Percentiles rank a stretch among this genome's conserved stretches.
Evolutionary conservation across 2,888 invertebrate species (phyloP).

Genomic region (Eupithecia pulchellata): DNA sequence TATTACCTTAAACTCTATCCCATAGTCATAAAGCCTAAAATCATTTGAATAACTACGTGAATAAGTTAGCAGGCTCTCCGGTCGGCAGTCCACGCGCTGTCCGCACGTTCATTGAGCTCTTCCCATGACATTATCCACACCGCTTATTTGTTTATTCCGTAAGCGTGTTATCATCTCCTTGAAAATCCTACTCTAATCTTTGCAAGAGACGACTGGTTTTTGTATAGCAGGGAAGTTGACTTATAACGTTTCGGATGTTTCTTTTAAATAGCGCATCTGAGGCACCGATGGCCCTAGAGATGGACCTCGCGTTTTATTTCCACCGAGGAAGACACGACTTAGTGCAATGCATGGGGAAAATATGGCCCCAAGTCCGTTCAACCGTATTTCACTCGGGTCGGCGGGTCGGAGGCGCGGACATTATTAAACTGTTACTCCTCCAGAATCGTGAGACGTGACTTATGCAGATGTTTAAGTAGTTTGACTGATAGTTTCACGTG

Average conservation of each 20-base stretch:
- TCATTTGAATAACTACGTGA: conserved; percentile 55
- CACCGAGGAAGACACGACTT: conserved; percentile 84
- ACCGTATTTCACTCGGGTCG: conserved; percentile 83
- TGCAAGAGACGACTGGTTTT: conserved; percentile 29
- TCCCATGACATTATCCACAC: conserved; percentile 83
- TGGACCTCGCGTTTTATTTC: conserved; percentile 85
- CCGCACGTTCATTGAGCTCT: conserved; percentile 84
- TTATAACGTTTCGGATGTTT: conserved; percentile 52
- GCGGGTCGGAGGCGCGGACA: conserved; percentile 78
- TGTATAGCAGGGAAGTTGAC: neutral
- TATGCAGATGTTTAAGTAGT: conserved; percentile 83
- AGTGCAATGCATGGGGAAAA: conserved; percentile 82
- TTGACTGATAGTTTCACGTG: conserved; percentile 83
- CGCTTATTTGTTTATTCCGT: conserved; percentile 53
- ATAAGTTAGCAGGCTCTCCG: conserved; percentile 68
- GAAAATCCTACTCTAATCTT: conserved; percentile 32
- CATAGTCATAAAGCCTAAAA: conserved; percentile 54
- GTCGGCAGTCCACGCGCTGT: conserved; percentile 82
- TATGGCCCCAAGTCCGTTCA: conserved; percentile 81
- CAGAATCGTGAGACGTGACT: conserved; percentile 82
- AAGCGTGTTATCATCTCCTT: conserved; percentile 41
- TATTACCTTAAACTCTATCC: conserved; percentile 50
- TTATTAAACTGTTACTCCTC: conserved; percentile 83
- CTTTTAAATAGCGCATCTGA: conserved; percentile 79
- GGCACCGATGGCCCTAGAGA: conserved; percentile 84